Conservation (phyloP, 2,113 vertebrate species). For the Pomatostomus ruficeps region DNA sequence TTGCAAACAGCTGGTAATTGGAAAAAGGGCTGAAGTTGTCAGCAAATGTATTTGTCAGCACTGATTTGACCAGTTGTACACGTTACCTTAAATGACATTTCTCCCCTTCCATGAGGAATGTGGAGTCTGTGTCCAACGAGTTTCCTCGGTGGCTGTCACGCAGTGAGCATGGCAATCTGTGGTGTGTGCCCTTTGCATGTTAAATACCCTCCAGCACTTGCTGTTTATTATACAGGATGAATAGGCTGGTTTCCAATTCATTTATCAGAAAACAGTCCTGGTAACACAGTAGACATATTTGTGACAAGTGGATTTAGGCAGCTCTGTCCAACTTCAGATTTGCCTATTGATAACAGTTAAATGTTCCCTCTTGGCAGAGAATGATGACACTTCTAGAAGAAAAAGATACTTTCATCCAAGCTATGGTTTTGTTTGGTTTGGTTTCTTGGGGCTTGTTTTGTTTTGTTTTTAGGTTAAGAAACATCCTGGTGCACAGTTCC, state of each 20-base stretch:
- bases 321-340: neutral
- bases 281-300: neutral
- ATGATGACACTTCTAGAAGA: neutral
- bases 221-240: neutral
- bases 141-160: neutral
- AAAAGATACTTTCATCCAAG: neutral
- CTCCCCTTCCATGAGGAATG: neutral
- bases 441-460: neutral
- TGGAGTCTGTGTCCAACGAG: neutral
- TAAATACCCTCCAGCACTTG: slow-evolving; percentile 11
- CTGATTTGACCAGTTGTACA: slow-evolving; percentile 1
- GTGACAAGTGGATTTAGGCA: neutral
- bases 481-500: neutral
- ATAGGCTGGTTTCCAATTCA: neutral
- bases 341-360: neutral
- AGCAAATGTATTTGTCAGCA: slow-evolving; percentile 16
- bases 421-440: neutral
- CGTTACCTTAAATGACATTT: slow-evolving; percentile 41
- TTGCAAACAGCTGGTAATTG: slow-evolving; percentile 52
- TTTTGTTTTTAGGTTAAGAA: neutral
- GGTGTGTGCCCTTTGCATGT: neutral
- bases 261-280: neutral
- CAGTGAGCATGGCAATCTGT: neutral
- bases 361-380: neutral
- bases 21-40: slow-evolving; percentile 25